A percentile compares a stretch with the other conserved stretches of the same genome.
These are phyloP conservation scores for Andrena praecox DNA, from an alignment of 2,888 invertebrate genomes.

Conservation along the genomic window DNA sequence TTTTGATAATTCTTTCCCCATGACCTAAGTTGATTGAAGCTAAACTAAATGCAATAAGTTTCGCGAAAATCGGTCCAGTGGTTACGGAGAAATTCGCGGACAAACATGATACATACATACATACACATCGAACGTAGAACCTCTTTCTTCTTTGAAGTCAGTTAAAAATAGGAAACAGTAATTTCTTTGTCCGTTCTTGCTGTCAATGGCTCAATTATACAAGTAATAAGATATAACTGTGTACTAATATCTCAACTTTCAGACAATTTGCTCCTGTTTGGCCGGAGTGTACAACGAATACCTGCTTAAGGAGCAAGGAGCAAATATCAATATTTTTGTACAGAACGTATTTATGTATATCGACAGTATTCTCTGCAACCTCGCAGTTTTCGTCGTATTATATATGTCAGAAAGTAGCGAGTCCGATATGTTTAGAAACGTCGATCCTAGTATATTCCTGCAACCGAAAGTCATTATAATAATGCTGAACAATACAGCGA, in stretches of 20 bases:
- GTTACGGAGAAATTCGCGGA: too few relatives aligned
- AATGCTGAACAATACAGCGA: slow-evolving; percentile 94
- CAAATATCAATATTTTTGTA: slow-evolving; percentile 94
- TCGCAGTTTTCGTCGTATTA: slow-evolving; percentile 88
- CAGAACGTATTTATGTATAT: slow-evolving; percentile 98
- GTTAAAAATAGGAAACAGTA: too few relatives aligned
- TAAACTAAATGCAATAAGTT: too few relatives aligned
- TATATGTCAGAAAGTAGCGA: slow-evolving; percentile 88
- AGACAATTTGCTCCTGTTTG: slow-evolving; percentile 96
- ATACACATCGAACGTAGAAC: too few relatives aligned
- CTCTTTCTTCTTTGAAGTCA: too few relatives aligned
- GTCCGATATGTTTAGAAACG: slow-evolving; percentile 87
- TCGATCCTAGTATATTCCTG: slow-evolving; percentile 86
- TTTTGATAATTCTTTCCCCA: too few relatives aligned
- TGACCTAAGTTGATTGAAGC: too few relatives aligned
- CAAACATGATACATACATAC: too few relatives aligned
- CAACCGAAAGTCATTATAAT: slow-evolving; percentile 92
- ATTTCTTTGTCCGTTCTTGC: too few relatives aligned
- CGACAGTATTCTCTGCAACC: slow-evolving; percentile 96
- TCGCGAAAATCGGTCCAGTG: too few relatives aligned
- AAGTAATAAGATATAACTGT: neutral
- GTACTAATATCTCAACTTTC: slow-evolving; percentile 75
- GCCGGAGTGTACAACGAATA: slow-evolving; percentile 99
- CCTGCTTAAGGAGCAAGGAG: slow-evolving; percentile 93
- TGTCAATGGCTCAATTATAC: neutral